These are phyloP conservation scores for Cichladusa arquata DNA, from an alignment of 2,113 vertebrate genomes.

Conservation along the genomic window DNA sequence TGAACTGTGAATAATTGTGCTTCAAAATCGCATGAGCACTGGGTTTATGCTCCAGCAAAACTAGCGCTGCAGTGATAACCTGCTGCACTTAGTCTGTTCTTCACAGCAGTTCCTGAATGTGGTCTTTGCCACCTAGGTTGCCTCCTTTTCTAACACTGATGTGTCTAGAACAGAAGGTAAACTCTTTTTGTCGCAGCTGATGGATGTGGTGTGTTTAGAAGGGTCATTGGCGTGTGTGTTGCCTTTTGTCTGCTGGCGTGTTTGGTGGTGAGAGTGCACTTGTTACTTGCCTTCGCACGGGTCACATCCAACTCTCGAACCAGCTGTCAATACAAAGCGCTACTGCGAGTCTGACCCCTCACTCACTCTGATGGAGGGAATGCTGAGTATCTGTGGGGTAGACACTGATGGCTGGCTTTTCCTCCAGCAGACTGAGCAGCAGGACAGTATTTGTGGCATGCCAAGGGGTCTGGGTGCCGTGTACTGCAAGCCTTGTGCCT, in stretches of 20 bases:
- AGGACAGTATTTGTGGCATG: background rate
- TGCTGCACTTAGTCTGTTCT: background rate
- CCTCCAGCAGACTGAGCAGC: background rate
- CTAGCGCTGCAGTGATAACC: background rate
- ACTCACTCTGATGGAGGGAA: background rate
- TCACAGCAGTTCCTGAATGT: background rate
- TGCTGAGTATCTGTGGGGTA: background rate
- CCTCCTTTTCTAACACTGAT: background rate
- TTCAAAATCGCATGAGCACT: background rate
- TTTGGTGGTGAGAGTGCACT: background rate
- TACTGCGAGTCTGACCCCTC: background rate
- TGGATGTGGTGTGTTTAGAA: background rate
- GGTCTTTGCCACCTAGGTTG: background rate
- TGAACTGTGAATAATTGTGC: slow-evolving; percentile 21
- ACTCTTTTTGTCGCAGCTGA: background rate
- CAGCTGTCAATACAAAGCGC: background rate
- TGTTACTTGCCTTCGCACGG: background rate
- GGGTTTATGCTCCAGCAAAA: background rate
- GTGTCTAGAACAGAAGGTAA: background rate
- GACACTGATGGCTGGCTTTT: background rate
- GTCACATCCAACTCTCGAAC: background rate
- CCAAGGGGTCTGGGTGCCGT: background rate
- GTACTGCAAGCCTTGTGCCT: background rate
- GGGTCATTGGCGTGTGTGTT: background rate
- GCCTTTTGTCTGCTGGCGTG: background rate